Conservation (phyloP, 2,797 vertebrate genomes). For the Cuniculus paca region DNA sequence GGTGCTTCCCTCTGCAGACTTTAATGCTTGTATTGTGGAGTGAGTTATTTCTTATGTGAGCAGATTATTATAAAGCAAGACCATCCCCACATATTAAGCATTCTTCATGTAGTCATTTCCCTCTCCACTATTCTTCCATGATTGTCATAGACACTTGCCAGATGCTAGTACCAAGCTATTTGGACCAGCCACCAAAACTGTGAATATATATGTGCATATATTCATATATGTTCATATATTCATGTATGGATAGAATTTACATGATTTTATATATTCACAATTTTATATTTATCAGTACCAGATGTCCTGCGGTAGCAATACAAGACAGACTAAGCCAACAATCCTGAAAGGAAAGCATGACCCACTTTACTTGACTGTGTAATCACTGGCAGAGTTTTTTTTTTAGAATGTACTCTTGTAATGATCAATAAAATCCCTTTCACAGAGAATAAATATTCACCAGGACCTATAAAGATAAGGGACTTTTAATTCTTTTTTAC, state of each 20-base stretch:
- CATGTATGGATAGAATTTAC: too few relatives aligned
- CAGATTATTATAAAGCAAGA: neutral
- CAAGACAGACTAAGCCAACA: neutral
- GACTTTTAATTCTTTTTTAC: neutral
- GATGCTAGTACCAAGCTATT: neutral
- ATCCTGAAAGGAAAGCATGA: neutral
- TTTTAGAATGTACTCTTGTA: conserved; percentile 41
- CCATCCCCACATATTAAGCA: neutral
- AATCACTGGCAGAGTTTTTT: neutral
- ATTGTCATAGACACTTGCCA: neutral
- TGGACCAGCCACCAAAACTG: neutral
- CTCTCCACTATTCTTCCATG: neutral
- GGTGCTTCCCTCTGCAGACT: neutral
- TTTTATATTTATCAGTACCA: neutral
- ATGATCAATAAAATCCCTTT: conserved; percentile 62
- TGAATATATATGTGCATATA: neutral
- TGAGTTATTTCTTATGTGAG: neutral
- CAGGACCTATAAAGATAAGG: conserved; percentile 57
- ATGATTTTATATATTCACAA: neutral
- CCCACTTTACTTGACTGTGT: conserved; percentile 2
- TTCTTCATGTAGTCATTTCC: neutral
- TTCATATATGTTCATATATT: neutral
- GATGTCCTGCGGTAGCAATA: neutral
- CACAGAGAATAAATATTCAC: conserved; percentile 67
- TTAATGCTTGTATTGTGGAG: neutral